Evolutionary conservation across 1,140 invertebrate species (phyloP), one percentile per base, ranked within the genome.

Genomic region (Philotrypesis tridentata): DNA sequence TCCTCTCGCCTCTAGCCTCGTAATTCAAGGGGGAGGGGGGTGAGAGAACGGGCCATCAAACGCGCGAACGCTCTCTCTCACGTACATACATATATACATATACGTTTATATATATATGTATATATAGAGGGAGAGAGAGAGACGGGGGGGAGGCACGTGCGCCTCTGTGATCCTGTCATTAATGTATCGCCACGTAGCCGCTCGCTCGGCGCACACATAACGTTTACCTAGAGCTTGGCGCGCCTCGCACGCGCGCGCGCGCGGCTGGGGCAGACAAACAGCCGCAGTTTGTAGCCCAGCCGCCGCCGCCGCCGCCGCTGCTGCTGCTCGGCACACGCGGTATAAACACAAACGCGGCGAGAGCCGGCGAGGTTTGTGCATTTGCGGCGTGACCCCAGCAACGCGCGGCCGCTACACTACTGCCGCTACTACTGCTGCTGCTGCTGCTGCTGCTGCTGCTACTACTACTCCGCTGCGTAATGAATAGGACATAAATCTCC

Each of bases 401-500:
- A 3, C 3, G 9, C 14, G 11, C 37, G 11, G 11, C 84, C 27
- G 85, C 12, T 14, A n/a, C n/a, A n/a, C n/a, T n/a, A n/a, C n/a
- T n/a, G n/a, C n/a, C n/a, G n/a, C n/a, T n/a, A n/a, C n/a, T n/a
- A n/a, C n/a, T n/a, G n/a, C n/a, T n/a, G n/a, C n/a, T n/a, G n/a
- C n/a, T n/a, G n/a, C n/a, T n/a, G n/a, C n/a, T n/a, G n/a, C n/a
- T n/a, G n/a, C n/a, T n/a, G n/a, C n/a, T n/a, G n/a, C n/a, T n/a
- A n/a, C 12, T 43, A 9, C 23, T 55, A 48, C 8, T 6, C 17
- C 17, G 48, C 48, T 21, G n/a, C 80, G 85, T 88, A 90, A 90
- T 89, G 88, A 89, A 89, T 88, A 87, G 88, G 84, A 84, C 86
- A 89, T 89, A 89, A 89, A 90, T 89, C 87, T 88, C 86, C 31